Evolutionary conservation across 2,888 invertebrate genomes (phyloP), one percentile per base, ranked within the genome.

Genomic region (Tubiluchus corallicola): DNA sequence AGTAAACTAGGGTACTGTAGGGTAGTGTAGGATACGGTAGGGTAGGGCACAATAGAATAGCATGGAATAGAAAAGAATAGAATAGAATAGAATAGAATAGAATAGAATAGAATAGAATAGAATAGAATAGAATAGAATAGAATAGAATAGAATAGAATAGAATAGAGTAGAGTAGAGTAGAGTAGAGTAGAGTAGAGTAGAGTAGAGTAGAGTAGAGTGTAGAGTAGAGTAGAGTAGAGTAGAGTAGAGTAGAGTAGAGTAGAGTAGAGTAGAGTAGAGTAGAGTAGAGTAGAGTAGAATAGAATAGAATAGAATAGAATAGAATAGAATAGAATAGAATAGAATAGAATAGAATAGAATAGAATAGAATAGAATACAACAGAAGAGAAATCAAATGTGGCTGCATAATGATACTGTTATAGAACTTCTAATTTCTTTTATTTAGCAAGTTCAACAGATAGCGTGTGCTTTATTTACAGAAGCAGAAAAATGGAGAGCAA

Each of bases 21-120:
- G n/a, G n/a, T n/a, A n/a, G n/a, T n/a, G n/a, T n/a, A n/a, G n/a
- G n/a, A n/a, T n/a, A n/a, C n/a, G n/a, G n/a, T n/a, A n/a, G 29
- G 29, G 29, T n/a, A 29, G 29, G n/a, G n/a, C n/a, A 9, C 9
- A 29, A n/a, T 29, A 29, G n/a, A 29, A 29, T 29, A 29, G 29
- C 29, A 29, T 29, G 29, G 29, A 29, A 29, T 29, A 29, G 29
- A n/a, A 29, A 29, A n/a, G 29, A n/a, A n/a, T 29, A 29, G n/a
- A 29, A 29, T 9, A 29, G 29, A 29, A n/a, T 29, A 9, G 29
- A 29, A 29, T 29, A 29, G 29, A 29, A 29, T 29, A n/a, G n/a
- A 29, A 29, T 29, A 29, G 29, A n/a, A n/a, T 29, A n/a, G 29
- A 29, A n/a, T n/a, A 29, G 29, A 29, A 29, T 9, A 29, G 29